Evolutionary conservation across 2,888 invertebrate species (phyloP), one percentile per base, ranked within the genome.

Genomic region (Mystacides longicornis): DNA sequence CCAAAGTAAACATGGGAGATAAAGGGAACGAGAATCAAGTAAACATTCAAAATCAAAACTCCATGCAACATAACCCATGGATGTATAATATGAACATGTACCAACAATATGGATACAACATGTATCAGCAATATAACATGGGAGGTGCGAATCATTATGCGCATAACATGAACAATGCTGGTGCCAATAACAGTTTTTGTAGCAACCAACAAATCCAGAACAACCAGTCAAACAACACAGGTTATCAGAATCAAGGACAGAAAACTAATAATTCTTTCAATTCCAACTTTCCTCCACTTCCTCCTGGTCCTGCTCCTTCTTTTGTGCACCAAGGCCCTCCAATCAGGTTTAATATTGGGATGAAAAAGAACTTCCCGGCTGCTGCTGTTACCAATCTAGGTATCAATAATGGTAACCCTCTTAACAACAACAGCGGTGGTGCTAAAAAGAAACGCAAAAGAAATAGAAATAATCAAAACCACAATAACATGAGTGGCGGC

Each of bases 371-470:
- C 14, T 51, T 51, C 20, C 21, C 18, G 33, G 18, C 18, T 42
- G 37, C 5, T 20, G n/a, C n/a, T n/a, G n/a, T n/a, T 27, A 7
- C n/a, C 19, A 14, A 19, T 23, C 19, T n/a, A 48, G 7, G 27
- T 11, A 18, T 16, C 37, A 54, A 49, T 18, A 54, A 53, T 47
- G 27, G 23, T 2, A 57, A 52, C 27, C 52, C 55, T 7, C 49
- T 58, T 16, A 19, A 47, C 62, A 69, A 76, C 19, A 71, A 66
- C 64, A 62, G 62, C 37, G 81, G 79, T 55, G 78, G 77, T 11
- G 77, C 80, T 1, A 88, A 89, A 74, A 89, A 87, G 73, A 89
- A 89, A 67, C 81, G 87, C 52, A 89, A 87, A 71, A 81, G 84
- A 60, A 86, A 85, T 65, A 82, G 83, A 66, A 80, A 80, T 63